These are phyloP conservation scores for Equus quagga DNA, from an alignment of 2,113 vertebrate genomes.

Conservation along the genomic window DNA sequence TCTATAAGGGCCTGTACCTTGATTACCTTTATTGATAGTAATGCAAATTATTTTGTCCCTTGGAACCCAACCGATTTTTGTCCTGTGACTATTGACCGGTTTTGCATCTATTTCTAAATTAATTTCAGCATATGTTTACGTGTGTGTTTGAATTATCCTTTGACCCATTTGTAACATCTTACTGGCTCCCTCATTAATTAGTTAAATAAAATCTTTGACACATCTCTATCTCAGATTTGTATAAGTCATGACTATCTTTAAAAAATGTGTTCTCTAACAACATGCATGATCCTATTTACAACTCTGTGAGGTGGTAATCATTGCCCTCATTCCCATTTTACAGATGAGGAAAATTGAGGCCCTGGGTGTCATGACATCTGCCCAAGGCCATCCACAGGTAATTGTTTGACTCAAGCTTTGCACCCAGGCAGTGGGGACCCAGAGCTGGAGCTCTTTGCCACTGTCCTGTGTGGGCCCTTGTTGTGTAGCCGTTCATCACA, in stretches of 20 bases:
- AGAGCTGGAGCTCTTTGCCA: background rate
- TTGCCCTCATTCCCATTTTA: background rate
- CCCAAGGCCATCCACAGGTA: background rate
- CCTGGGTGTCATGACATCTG: background rate
- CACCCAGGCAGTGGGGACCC: background rate
- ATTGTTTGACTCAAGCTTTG: background rate
- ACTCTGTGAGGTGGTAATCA: background rate
- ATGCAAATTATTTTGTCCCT: background rate
- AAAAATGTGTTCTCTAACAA: background rate
- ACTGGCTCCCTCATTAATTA: background rate
- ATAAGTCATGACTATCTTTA: background rate
- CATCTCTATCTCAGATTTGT: background rate
- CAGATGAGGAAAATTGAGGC: background rate
- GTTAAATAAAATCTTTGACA: background rate
- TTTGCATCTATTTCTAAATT: background rate
- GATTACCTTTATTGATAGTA: background rate
- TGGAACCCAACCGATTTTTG: background rate
- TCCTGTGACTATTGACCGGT: background rate
- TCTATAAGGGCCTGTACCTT: background rate
- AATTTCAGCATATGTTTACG: background rate
- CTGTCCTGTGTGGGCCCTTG: background rate
- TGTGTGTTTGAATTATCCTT: background rate
- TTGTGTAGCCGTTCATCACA: accelerated
- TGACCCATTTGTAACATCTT: background rate
- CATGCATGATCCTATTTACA: background rate